Evolutionary conservation across 2,888 invertebrate species (phyloP).

Genomic region (Monoplex corrugatus): DNA sequence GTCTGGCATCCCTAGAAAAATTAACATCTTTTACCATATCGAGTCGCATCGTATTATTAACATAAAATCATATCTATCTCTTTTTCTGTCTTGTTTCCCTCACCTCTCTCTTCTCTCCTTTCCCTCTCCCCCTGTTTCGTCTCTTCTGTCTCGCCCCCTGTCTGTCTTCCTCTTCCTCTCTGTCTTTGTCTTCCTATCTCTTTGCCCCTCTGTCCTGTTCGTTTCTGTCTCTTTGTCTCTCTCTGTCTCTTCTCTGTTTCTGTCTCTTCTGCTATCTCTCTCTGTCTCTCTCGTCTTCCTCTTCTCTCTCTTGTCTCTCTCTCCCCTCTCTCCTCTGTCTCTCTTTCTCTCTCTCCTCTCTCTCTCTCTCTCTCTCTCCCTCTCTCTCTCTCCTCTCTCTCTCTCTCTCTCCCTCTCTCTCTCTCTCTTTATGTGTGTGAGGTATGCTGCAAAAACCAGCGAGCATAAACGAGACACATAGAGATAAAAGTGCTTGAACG

Average conservation of each 20-base stretch:
- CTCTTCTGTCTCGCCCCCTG: neutral
- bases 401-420: neutral
- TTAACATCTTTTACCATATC: too few relatives aligned
- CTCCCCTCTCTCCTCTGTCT: neutral
- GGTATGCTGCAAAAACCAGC: too few relatives aligned
- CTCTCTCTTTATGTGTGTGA: neutral
- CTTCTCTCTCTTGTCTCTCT: neutral
- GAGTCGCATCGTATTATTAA: too few relatives aligned
- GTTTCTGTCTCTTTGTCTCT: neutral
- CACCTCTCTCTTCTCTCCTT: neutral
- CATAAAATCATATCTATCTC: too few relatives aligned
- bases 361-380: neutral
- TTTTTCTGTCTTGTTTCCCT: neutral
- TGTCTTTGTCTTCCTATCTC: neutral
- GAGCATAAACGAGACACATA: too few relatives aligned
- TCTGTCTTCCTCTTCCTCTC: neutral
- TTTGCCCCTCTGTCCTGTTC: too few relatives aligned
- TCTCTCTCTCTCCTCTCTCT: neutral
- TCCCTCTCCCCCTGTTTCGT: neutral
- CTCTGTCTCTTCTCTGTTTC: too few relatives aligned
- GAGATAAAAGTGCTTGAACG: too few relatives aligned
- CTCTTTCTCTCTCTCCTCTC: neutral
- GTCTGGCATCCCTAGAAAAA: too few relatives aligned
- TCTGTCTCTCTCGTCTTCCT: neutral
- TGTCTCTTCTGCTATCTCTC: neutral